These are phyloP conservation scores for Drosophila nebulosa DNA, from an alignment of 1,140 invertebrate genomes.

Conservation along the genomic window DNA sequence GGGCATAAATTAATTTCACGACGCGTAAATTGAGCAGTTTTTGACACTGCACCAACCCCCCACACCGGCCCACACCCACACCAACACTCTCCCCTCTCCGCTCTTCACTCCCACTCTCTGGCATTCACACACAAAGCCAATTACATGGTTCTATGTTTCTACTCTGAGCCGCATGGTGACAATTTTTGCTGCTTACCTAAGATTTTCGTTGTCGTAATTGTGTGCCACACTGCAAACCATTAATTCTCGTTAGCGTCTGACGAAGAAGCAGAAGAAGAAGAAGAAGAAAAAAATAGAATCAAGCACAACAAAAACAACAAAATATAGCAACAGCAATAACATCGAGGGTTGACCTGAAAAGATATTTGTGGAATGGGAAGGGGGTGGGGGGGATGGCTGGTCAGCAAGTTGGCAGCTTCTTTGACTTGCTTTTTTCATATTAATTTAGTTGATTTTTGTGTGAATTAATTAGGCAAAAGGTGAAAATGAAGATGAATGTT, in stretches of 20 bases:
- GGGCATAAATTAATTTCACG: conserved; percentile 81
- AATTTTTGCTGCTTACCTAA: conserved; percentile 76
- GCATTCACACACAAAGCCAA: conserved; percentile 50
- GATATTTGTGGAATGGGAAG: background rate
- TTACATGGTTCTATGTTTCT: conserved; percentile 64
- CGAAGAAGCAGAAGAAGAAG: conserved; percentile 14
- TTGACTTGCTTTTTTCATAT: conserved; percentile 76
- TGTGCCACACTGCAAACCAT: conserved; percentile 81
- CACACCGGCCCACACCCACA: background rate
- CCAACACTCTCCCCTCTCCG: background rate
- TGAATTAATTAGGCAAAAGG: conserved; percentile 81
- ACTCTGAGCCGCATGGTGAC: conserved; percentile 61
- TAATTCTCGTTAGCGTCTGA: conserved; percentile 80
- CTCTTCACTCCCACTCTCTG: no score
- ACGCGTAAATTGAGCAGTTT: conserved; percentile 80
- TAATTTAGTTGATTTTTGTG: conserved; percentile 80
- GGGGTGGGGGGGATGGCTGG: conserved; percentile 27
- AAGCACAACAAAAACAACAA: no score
- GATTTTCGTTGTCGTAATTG: conserved; percentile 77
- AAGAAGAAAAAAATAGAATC: no score
- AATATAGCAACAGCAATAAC: conserved; percentile 31
- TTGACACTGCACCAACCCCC: conserved; percentile 50
- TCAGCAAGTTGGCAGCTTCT: conserved; percentile 73
- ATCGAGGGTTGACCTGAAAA: conserved; percentile 16
- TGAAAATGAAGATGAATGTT: conserved; percentile 81